Evolutionary conservation across 1,140 invertebrate genomes (phyloP).

Genomic region (Cydia pomonella): DNA sequence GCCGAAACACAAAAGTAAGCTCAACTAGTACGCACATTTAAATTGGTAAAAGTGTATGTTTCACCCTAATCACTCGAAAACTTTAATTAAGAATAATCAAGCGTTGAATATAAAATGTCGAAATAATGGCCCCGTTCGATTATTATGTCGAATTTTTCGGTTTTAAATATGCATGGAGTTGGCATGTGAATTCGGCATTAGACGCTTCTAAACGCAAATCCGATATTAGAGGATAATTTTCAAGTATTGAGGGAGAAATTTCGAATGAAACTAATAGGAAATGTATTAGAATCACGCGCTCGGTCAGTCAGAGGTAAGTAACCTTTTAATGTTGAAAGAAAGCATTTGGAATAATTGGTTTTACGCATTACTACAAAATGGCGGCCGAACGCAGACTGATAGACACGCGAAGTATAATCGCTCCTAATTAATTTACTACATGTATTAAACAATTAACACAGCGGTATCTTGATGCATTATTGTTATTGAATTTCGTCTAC

Average conservation of each 20-base stretch:
- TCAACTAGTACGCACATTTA: constrained; percentile 25
- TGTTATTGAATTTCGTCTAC: constrained; percentile 66
- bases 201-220: constrained; percentile 59
- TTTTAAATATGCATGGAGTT: constrained; percentile 53
- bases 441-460: constrained; percentile 79
- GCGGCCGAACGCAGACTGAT: constrained; percentile 20
- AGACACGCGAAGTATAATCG: constrained; percentile 74
- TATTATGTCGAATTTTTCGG: constrained; percentile 54
- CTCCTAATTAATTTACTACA: constrained; percentile 80
- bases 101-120: constrained; percentile 58
- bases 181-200: constrained; percentile 63
- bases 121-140: constrained; percentile 47
- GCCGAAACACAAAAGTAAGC: constrained; percentile 32
- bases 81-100: constrained; percentile 66
- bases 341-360: constrained; percentile 5
- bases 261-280: constrained; percentile 39
- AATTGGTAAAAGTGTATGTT: constrained; percentile 42
- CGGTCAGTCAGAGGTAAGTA: constrained; percentile 1
- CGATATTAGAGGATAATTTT: constrained; percentile 68
- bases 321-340: constrained; percentile 6
- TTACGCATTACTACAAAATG: constrained; percentile 13
- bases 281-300: constrained; percentile 27
- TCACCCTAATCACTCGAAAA: constrained; percentile 58
- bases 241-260: constrained; percentile 54
- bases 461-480: constrained; percentile 75